Evolutionary conservation across 2,113 vertebrate genomes (phyloP).

Genomic region (Hystrix cristata): DNA sequence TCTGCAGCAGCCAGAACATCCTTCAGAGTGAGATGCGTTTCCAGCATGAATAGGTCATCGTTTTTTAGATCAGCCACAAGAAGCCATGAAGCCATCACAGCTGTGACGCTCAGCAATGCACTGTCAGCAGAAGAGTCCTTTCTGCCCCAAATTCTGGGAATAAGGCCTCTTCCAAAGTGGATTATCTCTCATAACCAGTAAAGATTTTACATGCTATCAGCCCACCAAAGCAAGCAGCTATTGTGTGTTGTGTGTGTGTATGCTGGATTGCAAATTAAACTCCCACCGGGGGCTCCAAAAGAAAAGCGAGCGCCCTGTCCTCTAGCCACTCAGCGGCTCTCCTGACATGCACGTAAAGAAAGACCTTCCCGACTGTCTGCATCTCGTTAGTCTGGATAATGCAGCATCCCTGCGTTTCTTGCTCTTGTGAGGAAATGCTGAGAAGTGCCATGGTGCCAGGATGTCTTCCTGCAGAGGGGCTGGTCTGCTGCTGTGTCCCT

Average conservation of each 20-base stretch:
- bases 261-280: constrained; percentile 75
- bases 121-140: neutral
- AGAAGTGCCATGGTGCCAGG: neutral
- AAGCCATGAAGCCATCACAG: neutral
- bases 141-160: constrained; percentile 7
- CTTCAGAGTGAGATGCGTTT: neutral
- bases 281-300: constrained; percentile 67
- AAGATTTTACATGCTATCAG: constrained; percentile 63
- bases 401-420: constrained; percentile 48
- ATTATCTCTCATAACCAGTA: constrained; percentile 66
- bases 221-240: constrained; percentile 46
- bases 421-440: constrained; percentile 65
- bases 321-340: constrained; percentile 59
- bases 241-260: neutral
- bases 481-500: neutral
- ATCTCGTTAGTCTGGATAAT: constrained; percentile 61
- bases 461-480: neutral
- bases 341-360: constrained; percentile 73
- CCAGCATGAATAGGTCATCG: neutral
- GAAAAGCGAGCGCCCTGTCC: constrained; percentile 69
- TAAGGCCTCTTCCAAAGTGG: constrained; percentile 61
- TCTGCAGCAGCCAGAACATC: neutral
- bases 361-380: constrained; percentile 70
- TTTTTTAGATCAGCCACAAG: neutral
- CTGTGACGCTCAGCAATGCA: accelerated